A percentile compares a stretch with the other conserved stretches of the same genome.
These are phyloP conservation scores for Cylas formicarius DNA, from an alignment of 1,140 invertebrate species.

Conservation along the genomic window DNA sequence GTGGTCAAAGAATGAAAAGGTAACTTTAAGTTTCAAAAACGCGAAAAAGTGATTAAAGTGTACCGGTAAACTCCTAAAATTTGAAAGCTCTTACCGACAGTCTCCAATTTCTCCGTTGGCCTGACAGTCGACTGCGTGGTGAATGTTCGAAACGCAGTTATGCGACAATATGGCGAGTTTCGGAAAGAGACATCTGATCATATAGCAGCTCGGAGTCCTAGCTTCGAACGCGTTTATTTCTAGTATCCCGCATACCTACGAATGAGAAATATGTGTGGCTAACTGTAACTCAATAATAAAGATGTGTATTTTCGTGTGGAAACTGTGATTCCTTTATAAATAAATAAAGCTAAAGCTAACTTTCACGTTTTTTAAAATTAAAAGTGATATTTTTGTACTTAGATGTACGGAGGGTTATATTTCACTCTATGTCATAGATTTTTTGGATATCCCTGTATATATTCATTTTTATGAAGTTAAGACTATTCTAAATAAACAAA, in stretches of 20 bases:
- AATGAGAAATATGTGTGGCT: constrained; percentile 6
- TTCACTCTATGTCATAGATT: too few species aligned
- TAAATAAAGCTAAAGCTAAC: too few species aligned
- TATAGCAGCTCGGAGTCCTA: constrained; percentile 48
- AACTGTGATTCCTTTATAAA: too few species aligned
- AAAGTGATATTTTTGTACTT: too few species aligned
- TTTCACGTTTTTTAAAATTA: too few species aligned
- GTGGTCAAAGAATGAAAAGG: too few species aligned
- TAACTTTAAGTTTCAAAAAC: neutral
- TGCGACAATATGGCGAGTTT: constrained; percentile 68
- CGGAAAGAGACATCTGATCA: constrained; percentile 65
- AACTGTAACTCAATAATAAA: too few species aligned
- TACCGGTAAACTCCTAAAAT: neutral
- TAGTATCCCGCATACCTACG: constrained; percentile 61
- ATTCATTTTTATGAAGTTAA: too few species aligned
- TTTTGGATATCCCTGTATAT: too few species aligned
- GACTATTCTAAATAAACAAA: too few species aligned
- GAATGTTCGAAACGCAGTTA: constrained; percentile 74
- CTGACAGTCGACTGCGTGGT: constrained; percentile 56
- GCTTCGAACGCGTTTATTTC: constrained; percentile 72
- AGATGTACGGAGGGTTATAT: too few species aligned
- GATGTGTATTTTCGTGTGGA: too few species aligned
- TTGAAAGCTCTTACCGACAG: constrained; percentile 39
- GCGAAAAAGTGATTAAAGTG: neutral
- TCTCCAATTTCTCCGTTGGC: constrained; percentile 45